Percentiles rank a stretch among this genome's conserved stretches.
phyloP scores from a whole-genome alignment of 2,888 invertebrate genomes.

The Leucoma salicis region DNA sequence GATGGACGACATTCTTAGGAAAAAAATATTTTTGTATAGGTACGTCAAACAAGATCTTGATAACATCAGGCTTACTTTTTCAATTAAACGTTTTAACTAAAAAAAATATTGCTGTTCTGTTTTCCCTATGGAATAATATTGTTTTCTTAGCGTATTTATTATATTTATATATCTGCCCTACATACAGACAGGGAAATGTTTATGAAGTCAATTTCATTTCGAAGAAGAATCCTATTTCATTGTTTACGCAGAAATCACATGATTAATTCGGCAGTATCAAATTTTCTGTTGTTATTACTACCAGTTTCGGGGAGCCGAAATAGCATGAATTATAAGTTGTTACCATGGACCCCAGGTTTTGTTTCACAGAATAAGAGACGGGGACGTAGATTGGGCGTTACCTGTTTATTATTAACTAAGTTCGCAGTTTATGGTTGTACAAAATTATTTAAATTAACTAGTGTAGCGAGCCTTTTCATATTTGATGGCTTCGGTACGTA shows the following conservation, averaged over 20 bases:
- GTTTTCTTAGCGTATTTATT: constrained; percentile 19
- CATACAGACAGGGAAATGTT: constrained; percentile 21
- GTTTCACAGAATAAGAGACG: not conserved
- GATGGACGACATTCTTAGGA: not conserved
- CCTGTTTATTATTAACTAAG: too few relatives aligned
- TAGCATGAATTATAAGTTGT: constrained; percentile 23
- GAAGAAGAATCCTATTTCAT: constrained; percentile 28
- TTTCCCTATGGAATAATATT: constrained; percentile 26
- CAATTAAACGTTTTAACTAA: constrained; percentile 26
- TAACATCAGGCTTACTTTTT: constrained; percentile 24
- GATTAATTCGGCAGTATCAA: constrained; percentile 30
- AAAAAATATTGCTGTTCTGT: constrained; percentile 21
- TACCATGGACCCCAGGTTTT: constrained; percentile 15
- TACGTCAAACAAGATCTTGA: constrained; percentile 5
- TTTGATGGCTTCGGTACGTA: too few relatives aligned
- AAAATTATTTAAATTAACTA: too few relatives aligned
- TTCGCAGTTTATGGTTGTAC: too few relatives aligned
- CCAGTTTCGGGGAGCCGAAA: constrained; percentile 23
- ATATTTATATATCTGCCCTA: constrained; percentile 5
- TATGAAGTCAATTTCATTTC: constrained; percentile 35
- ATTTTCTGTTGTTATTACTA: constrained; percentile 31
- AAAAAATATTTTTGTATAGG: constrained; percentile 4
- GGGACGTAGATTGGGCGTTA: too few relatives aligned
- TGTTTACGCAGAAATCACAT: constrained; percentile 33
- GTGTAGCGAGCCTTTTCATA: too few relatives aligned